Percentiles rank a stretch among this genome's conserved stretches.
Conservation (phyloP, 2,797 vertebrate species). For the Gymnopithys bicolor region DNA sequence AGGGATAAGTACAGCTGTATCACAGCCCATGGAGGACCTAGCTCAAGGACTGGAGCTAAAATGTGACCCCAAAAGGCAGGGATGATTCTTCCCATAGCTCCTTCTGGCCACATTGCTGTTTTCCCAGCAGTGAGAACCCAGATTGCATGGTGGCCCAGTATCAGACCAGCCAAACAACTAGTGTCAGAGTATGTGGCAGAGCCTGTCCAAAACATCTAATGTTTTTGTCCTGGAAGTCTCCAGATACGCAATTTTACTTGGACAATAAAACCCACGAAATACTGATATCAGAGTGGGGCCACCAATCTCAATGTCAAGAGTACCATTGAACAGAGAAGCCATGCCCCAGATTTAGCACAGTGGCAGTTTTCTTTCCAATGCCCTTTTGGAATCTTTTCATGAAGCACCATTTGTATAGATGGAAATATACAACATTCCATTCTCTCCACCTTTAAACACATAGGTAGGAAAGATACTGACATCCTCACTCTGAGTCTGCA, state of each 20-base stretch:
- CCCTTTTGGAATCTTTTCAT: neutral
- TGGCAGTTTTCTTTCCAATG: neutral
- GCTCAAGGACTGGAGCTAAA: neutral
- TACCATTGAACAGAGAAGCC: neutral
- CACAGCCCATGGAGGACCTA: neutral
- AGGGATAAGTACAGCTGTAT: neutral
- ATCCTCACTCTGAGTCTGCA: neutral
- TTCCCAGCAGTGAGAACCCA: neutral
- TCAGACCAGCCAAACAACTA: neutral
- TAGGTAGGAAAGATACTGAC: neutral
- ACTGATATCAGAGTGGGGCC: neutral
- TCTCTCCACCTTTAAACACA: neutral
- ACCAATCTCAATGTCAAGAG: neutral
- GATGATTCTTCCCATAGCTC: neutral
- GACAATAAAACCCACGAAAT: neutral
- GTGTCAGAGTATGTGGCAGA: accelerated
- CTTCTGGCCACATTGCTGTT: neutral
- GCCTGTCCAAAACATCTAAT: neutral
- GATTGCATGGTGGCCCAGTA: accelerated
- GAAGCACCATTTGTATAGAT: neutral
- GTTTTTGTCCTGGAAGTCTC: neutral
- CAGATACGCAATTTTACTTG: neutral
- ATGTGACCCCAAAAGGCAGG: accelerated
- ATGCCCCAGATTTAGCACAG: neutral
- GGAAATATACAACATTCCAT: neutral